These are phyloP conservation scores for Sturnus vulgaris DNA, from an alignment of 2,113 vertebrate genomes.

Conservation along the genomic window DNA sequence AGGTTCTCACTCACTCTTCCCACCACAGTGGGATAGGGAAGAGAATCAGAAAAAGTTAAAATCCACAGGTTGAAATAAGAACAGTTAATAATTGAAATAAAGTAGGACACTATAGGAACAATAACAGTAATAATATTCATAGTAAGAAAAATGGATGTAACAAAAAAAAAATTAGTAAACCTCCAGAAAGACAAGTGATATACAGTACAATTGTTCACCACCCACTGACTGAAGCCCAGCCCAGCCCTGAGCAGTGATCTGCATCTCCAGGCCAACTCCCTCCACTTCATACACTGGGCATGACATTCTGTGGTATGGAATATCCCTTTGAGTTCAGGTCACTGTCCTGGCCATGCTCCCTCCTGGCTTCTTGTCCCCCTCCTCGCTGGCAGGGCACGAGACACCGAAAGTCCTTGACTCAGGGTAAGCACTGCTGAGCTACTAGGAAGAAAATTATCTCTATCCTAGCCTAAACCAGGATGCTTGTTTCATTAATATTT, in stretches of 20 bases:
- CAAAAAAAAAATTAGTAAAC: background rate
- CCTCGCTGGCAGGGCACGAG: background rate
- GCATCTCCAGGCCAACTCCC: background rate
- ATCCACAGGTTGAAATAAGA: background rate
- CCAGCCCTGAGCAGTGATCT: background rate
- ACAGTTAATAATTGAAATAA: background rate
- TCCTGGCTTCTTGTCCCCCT: background rate
- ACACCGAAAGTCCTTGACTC: background rate
- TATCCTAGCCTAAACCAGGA: background rate
- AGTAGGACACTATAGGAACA: background rate
- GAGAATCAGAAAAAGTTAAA: background rate
- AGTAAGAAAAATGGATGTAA: fast-evolving
- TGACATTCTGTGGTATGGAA: fast-evolving
- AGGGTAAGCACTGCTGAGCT: background rate
- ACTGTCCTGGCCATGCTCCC: background rate
- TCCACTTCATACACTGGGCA: background rate
- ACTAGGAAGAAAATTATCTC: background rate
- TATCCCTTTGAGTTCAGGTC: background rate
- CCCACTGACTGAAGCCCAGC: background rate
- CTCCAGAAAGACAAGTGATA: background rate
- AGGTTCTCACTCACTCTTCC: background rate
- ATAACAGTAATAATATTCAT: background rate
- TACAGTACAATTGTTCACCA: background rate
- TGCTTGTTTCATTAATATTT: background rate
- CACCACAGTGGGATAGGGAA: background rate